Evolutionary conservation across 2,113 vertebrate species (phyloP), one percentile per base, ranked within the genome.

Genomic region (Typhlomys cinereus): DNA sequence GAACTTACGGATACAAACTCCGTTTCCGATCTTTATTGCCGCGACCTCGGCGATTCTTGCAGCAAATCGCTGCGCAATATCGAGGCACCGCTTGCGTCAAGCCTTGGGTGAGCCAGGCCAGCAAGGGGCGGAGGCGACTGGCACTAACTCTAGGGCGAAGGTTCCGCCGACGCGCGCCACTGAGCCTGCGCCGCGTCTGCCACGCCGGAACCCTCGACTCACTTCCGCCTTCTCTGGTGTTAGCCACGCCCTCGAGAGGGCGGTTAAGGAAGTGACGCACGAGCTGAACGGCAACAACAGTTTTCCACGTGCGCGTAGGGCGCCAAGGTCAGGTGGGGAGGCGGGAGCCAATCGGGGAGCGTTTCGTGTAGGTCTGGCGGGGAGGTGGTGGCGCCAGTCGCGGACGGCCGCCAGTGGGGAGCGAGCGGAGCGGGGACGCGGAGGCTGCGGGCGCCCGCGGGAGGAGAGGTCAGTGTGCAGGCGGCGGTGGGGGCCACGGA

Each of bases 1-100:
- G 82, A 94, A 98, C 98, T 98, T 97, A 99, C 98, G 98, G 98
- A 88, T 99, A 99, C 94, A 99, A 99, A 97, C 98, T 99, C 80
- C 98, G 97, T 97, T 98, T 99, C 97, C 97, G 98, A 62, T 98
- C 98, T 92, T 96, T 98, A 25, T 96, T 95, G 48, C 96, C 96
- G 23, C 96, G 96, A 0, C 98, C 98, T 0, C 98, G 97, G 3
- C 98, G 98, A 96, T 99, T 99, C 96, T 97, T 98, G 94, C 99
- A 99, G 59, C 94, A 91, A 88, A 97, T 97, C n/a, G 98, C 98
- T 0, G 0, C 8, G 23, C 4, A 36, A 85, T 98, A 99, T 7
- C 98, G 98, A 4, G 99, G 98, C n/a, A n/a, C n/a, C n/a, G 9
- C 90, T 36, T 0, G 0, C 3, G 27, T 4, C n/a, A 21, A 4